A percentile compares a stretch with the other conserved stretches of the same genome.
These are phyloP conservation scores for Trachurus trachurus DNA, from an alignment of 2,797 vertebrate genomes.

Conservation along the genomic window DNA sequence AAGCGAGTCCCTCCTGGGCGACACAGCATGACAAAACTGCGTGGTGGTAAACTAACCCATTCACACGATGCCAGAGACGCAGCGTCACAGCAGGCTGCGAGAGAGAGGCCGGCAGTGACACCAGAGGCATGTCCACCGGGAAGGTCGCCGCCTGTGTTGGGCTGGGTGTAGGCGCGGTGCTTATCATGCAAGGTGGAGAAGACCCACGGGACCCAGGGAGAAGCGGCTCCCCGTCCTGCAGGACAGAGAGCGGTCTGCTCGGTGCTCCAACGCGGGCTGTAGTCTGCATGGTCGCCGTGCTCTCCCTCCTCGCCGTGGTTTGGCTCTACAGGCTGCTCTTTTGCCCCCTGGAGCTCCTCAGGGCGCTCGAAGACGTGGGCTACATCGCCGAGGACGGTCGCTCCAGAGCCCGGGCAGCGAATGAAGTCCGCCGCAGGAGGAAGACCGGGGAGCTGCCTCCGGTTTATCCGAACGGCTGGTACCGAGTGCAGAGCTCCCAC, in stretches of 20 bases:
- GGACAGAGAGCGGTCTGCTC: constrained; percentile 64
- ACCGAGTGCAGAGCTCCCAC: constrained; percentile 85
- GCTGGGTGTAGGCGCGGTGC: constrained; percentile 50
- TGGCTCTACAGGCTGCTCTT: constrained; percentile 82
- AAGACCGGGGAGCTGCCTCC: constrained; percentile 87
- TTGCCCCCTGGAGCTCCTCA: constrained; percentile 83
- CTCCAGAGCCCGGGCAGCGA: constrained; percentile 80
- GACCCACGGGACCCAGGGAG: constrained; percentile 53
- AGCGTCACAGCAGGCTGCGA: neutral
- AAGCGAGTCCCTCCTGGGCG: no score
- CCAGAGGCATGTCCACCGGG: neutral
- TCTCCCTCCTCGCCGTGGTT: constrained; percentile 50
- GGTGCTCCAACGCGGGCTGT: constrained; percentile 41
- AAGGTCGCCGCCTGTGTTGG: constrained; percentile 54
- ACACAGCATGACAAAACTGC: neutral
- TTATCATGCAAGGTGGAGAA: constrained; percentile 57
- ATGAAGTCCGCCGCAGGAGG: constrained; percentile 84
- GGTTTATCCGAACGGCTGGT: constrained; percentile 91
- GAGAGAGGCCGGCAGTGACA: neutral
- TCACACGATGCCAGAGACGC: neutral
- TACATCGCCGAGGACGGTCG: constrained; percentile 82
- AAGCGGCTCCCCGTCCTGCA: constrained; percentile 38
- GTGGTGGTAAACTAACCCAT: neutral
- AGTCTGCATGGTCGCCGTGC: constrained; percentile 65
- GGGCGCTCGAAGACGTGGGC: constrained; percentile 84